These are phyloP conservation scores for Schizopygopsis pylzovi DNA, from an alignment of 2,797 vertebrate genomes.

Conservation along the genomic window DNA sequence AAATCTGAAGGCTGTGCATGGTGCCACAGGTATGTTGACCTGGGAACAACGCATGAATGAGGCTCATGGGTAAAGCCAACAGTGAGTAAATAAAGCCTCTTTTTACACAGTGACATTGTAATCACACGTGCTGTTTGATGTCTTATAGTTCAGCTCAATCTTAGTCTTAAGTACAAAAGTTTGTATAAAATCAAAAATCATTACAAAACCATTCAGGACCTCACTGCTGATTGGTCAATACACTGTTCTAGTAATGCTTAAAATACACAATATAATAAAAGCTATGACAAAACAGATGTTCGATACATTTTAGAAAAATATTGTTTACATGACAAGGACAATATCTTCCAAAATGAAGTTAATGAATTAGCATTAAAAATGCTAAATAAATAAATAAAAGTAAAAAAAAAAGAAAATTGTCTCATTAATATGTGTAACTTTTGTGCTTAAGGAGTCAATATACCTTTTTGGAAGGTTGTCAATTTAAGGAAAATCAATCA, in stretches of 20 bases:
- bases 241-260: neutral
- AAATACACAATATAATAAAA: conserved; percentile 8
- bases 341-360: neutral
- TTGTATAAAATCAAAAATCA: neutral
- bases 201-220: neutral
- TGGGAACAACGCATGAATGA: conserved; percentile 58
- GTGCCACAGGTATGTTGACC: conserved; percentile 73
- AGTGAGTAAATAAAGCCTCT: neutral
- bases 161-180: neutral
- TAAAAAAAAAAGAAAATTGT: no score
- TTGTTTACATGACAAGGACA: neutral
- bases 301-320: neutral
- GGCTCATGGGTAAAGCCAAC: conserved; percentile 35
- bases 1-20: conserved; percentile 76
- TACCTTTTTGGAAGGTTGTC: neutral
- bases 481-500: neutral
- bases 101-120: conserved; percentile 18
- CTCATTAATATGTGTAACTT: no score
- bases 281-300: neutral
- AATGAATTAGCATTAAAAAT: neutral
- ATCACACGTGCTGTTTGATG: conserved; percentile 38
- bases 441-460: no score
- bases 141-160: conserved; percentile 37
- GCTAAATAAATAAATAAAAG: neutral
- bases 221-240: neutral